Base-by-base conservation (phyloP, 2,888 invertebrate species). In the Drosophila dives region DNA sequence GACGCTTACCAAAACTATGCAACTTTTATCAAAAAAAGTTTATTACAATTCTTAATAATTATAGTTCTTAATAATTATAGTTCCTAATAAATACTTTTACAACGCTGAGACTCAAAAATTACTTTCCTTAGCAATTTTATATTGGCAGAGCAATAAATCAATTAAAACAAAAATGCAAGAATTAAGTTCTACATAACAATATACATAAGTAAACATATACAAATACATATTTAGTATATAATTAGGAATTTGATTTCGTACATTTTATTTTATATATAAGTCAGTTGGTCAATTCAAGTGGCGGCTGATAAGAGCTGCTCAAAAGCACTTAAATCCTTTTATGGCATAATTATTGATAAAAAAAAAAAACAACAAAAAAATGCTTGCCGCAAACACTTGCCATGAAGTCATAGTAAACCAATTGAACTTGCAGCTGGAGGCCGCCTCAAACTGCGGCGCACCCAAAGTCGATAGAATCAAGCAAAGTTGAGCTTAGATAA, bases 401-500 rank as follows among this genome's bases (percentile, higher is more conserved):
- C 53, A 51, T 67, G 36, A 38, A 55, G 23, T 40, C 40, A 45
- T 5, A 12, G 75, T 50, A 38, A 29, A 29, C 49, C 76, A 63
- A 69, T 77, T 75, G 76, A 80, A 80, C 64, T 75, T 80, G 80
- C 76, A 62, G 54, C 62, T 51, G 80, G 54, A 59, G 80, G 76
- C 48, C 75, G 33, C 45, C 29, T 29, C 5, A 6, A 45, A 32
- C 23, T 65, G 38, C 20, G 42, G 50, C 65, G 20, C 17, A 66
- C 2, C 12, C 17, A 20, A 33, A 45, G 26, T 33, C 42, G 8
- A 51, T 45, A 12, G 51, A 42, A 34, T 58, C 40, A 64, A 53
- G 51, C 29, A 53, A 36, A 53, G 56, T 56, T 59, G 50, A 63
- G 56, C 71, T n/a, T 17, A 53, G 71, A 62, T 75, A 75, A 63